Evolutionary conservation across 2,888 invertebrate species (phyloP).

Genomic region (Cordilura impudica): DNA sequence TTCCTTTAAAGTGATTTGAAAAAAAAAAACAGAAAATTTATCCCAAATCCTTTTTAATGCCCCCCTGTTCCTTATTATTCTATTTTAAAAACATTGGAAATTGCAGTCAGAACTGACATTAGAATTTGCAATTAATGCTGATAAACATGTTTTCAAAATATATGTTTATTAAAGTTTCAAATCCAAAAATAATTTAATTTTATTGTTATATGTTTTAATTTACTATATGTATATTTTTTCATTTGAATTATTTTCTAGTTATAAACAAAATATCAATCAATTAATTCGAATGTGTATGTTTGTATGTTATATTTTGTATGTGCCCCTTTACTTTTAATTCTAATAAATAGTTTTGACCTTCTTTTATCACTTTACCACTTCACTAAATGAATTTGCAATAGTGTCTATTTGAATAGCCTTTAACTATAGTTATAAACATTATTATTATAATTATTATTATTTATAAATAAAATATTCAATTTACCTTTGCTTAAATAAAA

Average conservation of each 20-base stretch:
- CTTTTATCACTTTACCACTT: background rate
- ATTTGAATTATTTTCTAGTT: background rate
- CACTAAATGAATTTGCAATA: background rate
- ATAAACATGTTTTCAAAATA: no score
- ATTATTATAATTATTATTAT: conserved; percentile 25
- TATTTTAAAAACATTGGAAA: no score
- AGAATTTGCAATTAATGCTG: no score
- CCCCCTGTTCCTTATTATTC: background rate
- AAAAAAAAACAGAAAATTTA: no score
- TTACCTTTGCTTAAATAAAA: conserved; percentile 14
- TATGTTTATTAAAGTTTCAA: no score
- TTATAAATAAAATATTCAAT: conserved; percentile 12
- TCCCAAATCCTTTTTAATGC: background rate
- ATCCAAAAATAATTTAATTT: no score
- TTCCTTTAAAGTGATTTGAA: no score
- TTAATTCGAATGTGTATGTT: conserved; percentile 7
- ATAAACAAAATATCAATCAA: background rate
- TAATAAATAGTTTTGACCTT: background rate
- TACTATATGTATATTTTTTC: background rate
- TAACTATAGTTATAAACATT: conserved; percentile 18
- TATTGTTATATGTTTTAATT: background rate
- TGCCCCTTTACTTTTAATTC: background rate
- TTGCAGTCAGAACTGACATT: no score
- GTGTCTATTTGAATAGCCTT: conserved; percentile 34
- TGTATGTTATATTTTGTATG: conserved; percentile 5